Evolutionary conservation across 2,888 invertebrate genomes (phyloP), one percentile per base, ranked within the genome.

Genomic region (Aromia moschata): DNA sequence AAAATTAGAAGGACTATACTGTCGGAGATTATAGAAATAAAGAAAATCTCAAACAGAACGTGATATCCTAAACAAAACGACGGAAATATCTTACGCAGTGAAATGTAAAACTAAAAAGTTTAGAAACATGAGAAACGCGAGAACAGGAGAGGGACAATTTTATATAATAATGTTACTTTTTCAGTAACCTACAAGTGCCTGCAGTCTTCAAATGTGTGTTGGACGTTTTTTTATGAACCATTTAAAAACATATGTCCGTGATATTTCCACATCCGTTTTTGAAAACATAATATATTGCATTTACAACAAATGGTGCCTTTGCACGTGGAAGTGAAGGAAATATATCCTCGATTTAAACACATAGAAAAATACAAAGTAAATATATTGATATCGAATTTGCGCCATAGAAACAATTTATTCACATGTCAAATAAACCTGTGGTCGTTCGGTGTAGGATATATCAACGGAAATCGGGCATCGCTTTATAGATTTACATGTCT

Each of bases 351-450:
- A 43, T 43, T 43, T 43, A 25, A 43, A 17, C 40, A 17, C 40
- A 18, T 17, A n/a, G 20, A 43, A 14, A 18, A 25, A 43, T 20
- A 43, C 25, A 43, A n/a, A 43, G 43, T 20, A 43, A 43, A 43
- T 43, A 43, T 43, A 43, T 20, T 43, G 43, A 25, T 43, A 43
- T 12, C 11, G 43, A 43, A 20, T 43, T 20, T 43, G 11, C n/a
- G 43, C 43, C 25, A 25, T 25, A 43, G 43, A 33, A 25, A 43
- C 43, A 25, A 43, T 43, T 43, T 43, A 43, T 43, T 43, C 25
- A 14, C 9, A 43, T 25, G 43, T 43, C 43, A 43, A 25, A 43
- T 43, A 43, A 43, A 43, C 43, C 43, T 43, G 43, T 43, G 43
- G 25, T 43, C 25, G 43, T 43, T 43, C 11, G 43, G 5, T 11